Evolutionary conservation across 1,140 invertebrate genomes (phyloP).

Genomic region (Caerostris extrusa): DNA sequence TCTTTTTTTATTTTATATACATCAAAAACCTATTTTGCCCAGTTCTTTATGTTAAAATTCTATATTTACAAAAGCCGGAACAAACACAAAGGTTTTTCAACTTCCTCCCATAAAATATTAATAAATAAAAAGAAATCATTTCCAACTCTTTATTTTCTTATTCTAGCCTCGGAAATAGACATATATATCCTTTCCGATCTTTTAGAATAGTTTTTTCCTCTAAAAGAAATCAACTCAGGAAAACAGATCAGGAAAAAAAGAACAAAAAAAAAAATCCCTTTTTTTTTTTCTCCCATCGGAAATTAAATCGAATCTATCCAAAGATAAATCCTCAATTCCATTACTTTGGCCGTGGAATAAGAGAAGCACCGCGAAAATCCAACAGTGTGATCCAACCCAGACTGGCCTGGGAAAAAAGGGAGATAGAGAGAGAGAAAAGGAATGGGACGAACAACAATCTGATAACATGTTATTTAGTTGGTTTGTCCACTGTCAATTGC

Average conservation of each 20-base stretch:
- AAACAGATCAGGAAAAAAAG: slow-evolving; percentile 15
- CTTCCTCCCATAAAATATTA: background rate
- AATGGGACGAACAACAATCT: slow-evolving; percentile 58
- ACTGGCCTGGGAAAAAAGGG: background rate
- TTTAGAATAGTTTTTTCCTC: background rate
- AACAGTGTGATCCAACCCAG: background rate
- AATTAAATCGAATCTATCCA: slow-evolving; percentile 65
- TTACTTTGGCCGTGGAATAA: slow-evolving; percentile 7
- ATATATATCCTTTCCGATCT: background rate
- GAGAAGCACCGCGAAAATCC: background rate
- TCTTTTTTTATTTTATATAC: background rate
- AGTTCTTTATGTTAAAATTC: background rate
- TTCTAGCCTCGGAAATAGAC: background rate
- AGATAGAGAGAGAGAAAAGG: too few species aligned
- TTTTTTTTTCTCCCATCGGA: slow-evolving; percentile 65
- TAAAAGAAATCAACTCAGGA: background rate
- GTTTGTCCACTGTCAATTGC: slow-evolving; percentile 59
- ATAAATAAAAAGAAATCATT: background rate
- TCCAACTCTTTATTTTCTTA: background rate
- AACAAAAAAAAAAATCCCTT: background rate
- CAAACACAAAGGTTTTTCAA: background rate
- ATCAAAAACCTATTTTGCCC: background rate
- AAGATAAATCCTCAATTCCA: slow-evolving; percentile 67
- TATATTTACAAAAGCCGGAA: background rate
- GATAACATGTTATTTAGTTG: slow-evolving; percentile 76